Base-by-base conservation (phyloP, 2,113 vertebrate genomes). In the Indri indri region DNA sequence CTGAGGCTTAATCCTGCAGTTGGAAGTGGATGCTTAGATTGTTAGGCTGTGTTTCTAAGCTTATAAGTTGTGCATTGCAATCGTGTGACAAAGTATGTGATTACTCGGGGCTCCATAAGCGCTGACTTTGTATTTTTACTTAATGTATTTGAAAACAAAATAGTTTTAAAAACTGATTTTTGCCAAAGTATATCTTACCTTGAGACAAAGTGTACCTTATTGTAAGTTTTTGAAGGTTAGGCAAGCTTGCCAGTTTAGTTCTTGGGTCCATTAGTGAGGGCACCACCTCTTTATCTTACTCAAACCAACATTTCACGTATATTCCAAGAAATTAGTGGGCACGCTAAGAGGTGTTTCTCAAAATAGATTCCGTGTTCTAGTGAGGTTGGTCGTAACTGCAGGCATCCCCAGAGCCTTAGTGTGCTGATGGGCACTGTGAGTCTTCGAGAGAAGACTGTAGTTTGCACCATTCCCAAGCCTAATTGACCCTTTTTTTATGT, bases 121-220 rank as follows among this genome's bases (percentile, higher is more conserved):
- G 80, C 80, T 23, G 8, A 22, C 40, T 94, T 84, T 32, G 50
- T 87, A 20, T 90, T 85, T 96, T 88, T 86, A 79, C 66, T 85
- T 86, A 45, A 32, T 42, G 47, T 95, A 22, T 86, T 90, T 80
- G 82, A 83, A 83, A 88, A 91, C 17, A 63, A 50, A 80, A 87
- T 47, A 76, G 34, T 79, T 95, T 81, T 63, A 74, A 88, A 82
- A 73, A 87, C 14, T 40, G 54, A 71, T 80, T 87, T 87, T 96
- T 40, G 23, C 77, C 17, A 20, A 82, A 74, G 30, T 81, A 10
- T 90, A 12, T 37, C 14, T 88, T 89, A 18, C 45, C 50, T 80
- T 81, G 83, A 91, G 68, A 54, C 83, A 83, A 93, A 81, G 11
- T 83, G 37, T 94, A 82, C 22, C 61, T 95, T 92, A n/a, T 8